Base-by-base conservation (phyloP, 2,113 vertebrate genomes). In the Garra rufa region DNA sequence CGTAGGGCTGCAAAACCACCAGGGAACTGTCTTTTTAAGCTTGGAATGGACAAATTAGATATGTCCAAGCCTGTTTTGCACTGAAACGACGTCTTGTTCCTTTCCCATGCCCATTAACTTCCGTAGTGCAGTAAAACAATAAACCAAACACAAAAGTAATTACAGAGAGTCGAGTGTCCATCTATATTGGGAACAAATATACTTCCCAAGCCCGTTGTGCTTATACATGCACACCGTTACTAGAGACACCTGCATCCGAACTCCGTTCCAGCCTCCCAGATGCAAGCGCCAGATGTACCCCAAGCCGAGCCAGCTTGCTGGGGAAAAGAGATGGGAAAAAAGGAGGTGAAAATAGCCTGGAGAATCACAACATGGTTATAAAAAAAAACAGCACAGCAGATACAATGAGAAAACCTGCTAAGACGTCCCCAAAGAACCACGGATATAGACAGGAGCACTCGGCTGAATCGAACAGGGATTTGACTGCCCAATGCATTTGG, bases 311-410 rank as follows among this genome's bases (percentile, higher is more conserved):
- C 65, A 81, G 65, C 61, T 34, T 81, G 65, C 34, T 13, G 11
- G 55, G 21, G 73, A 38, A 71, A 61, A 86, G 82, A 69, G 14
- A 48, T 75, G 55, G 76, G 59, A 6, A 19, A 76, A 75, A 63
- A 28, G 21, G 34, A 67, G 57, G 44, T 59, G 69, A 50, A 41
- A 28, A 52, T 15, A 69, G 74, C 59, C 28, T 38, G 73, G 76
- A 80, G 70, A 30, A 61, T 70, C 9, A 41, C 59, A 67, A 11
- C 26, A 50, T 81, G 8, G 9, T 50, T 3, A 85, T 44, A 80
- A 88, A 87, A 88, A 87, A 87, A 88, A 88, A 84, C 84, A 87
- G 83, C 83, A 88, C 71, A 67, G 76, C 38, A 83, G 86, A 90
- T 84, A 48, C 19, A 67, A 55, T 77, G 75, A 67, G 48, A 55